These are phyloP conservation scores for Crossaster papposus DNA, from an alignment of 53 echinoderm and acorn worm species.

Conservation along the genomic window DNA sequence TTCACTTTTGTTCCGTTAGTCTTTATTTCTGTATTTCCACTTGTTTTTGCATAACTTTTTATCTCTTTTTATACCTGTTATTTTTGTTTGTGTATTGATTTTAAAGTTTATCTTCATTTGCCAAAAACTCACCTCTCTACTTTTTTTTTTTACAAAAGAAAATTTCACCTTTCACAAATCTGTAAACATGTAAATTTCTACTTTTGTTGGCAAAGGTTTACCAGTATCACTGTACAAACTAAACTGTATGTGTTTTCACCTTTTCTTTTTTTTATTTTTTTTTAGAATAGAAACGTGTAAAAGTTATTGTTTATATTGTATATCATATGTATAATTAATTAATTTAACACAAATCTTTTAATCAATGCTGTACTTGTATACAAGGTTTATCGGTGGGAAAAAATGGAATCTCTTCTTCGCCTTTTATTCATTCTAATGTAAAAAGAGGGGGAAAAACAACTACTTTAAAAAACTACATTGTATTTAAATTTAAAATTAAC, in stretches of 20 bases:
- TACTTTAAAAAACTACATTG: neutral
- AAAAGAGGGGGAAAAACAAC: neutral
- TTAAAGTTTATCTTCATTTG: neutral
- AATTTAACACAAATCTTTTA: constrained; percentile 31
- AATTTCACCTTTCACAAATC: neutral
- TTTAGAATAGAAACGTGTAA: constrained; percentile 20
- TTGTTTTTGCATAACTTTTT: neutral
- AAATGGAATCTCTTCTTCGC: neutral
- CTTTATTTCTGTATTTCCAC: neutral
- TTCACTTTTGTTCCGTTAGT: neutral
- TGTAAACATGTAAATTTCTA: neutral
- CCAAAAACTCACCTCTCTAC: neutral
- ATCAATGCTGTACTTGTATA: constrained; percentile 15
- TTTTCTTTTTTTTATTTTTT: too few species aligned
- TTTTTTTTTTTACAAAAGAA: neutral
- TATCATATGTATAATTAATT: constrained; percentile 30
- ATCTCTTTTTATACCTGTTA: neutral
- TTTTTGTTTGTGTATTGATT: neutral
- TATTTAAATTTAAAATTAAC: constrained; percentile 24
- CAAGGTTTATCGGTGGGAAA: neutral
- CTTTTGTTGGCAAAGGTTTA: neutral
- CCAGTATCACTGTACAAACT: constrained; percentile 11
- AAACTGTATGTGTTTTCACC: neutral
- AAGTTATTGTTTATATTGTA: constrained; percentile 8
- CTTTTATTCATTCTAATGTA: neutral